Evolutionary conservation across 2,888 invertebrate genomes (phyloP).

Genomic region (Pharmacophagus antenor): DNA sequence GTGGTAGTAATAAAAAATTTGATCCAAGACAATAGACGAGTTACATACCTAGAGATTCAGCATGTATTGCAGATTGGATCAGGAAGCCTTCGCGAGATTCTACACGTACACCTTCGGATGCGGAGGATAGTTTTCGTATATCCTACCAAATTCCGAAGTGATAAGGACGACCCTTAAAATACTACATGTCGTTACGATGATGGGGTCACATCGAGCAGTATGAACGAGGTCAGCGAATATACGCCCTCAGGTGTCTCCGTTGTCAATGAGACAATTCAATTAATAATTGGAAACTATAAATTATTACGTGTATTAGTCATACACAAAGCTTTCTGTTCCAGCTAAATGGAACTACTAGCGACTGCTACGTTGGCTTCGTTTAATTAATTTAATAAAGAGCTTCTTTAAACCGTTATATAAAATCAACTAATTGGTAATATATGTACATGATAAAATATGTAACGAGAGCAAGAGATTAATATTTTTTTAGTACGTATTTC

Average conservation of each 20-base stretch:
- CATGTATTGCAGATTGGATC: too few species aligned
- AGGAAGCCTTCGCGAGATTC: too few species aligned
- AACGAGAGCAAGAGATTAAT: too few species aligned
- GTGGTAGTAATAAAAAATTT: too few species aligned
- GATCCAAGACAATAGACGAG: too few species aligned
- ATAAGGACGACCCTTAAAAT: not conserved
- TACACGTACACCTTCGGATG: too few species aligned
- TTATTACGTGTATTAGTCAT: slow-evolving; percentile 10
- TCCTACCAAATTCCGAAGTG: not conserved
- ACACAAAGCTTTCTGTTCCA: slow-evolving; percentile 11
- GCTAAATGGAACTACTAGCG: slow-evolving; percentile 1
- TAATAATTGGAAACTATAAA: slow-evolving; percentile 12
- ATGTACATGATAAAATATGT: too few species aligned
- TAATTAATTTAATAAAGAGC: slow-evolving; percentile 2
- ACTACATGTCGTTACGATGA: slow-evolving; percentile 2
- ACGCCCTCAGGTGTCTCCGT: slow-evolving; percentile 15
- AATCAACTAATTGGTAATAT: too few species aligned
- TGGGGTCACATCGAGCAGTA: slow-evolving; percentile 15
- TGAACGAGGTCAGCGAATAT: slow-evolving; percentile 13
- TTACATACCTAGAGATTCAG: too few species aligned
- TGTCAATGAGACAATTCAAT: slow-evolving; percentile 20
- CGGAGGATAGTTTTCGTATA: too few species aligned
- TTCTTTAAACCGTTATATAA: not conserved
- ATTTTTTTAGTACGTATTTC: too few species aligned
- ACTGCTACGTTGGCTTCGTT: not conserved